Percentiles rank a stretch among this genome's conserved stretches.
Evolutionary conservation across 2,113 vertebrate species (phyloP).

Genomic region (Phodopus roborovskii): DNA sequence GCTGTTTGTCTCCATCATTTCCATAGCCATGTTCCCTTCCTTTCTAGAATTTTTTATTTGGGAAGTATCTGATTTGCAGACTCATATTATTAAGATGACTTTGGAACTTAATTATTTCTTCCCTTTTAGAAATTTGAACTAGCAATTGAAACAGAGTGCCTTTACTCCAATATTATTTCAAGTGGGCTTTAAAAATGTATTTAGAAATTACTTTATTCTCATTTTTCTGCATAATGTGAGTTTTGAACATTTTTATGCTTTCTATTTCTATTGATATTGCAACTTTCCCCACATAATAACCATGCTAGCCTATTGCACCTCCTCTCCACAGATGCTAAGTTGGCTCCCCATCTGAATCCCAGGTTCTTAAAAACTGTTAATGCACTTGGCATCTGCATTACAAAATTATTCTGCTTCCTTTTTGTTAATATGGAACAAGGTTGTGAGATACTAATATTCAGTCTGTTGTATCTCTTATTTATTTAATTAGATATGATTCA

Average conservation of each 20-base stretch:
- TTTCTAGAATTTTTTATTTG: not conserved
- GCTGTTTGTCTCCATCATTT: not conserved
- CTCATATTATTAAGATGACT: not conserved
- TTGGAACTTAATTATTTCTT: not conserved
- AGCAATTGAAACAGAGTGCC: not conserved
- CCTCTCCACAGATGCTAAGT: conserved; percentile 65
- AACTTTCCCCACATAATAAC: conserved; percentile 65
- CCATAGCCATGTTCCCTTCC: not conserved
- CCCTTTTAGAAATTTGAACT: conserved; percentile 12
- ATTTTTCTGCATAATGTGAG: conserved; percentile 24
- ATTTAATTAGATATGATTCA: conserved; percentile 62
- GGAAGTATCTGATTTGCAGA: not conserved
- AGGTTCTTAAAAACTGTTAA: conserved; percentile 66
- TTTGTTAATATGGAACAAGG: conserved; percentile 73
- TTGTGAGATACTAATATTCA: conserved; percentile 74
- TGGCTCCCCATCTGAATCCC: conserved; percentile 39
- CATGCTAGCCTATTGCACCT: conserved; percentile 68
- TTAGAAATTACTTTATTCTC: conserved; percentile 58
- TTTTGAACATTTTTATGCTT: conserved; percentile 62
- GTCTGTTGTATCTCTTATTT: not conserved
- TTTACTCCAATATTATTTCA: conserved; percentile 44
- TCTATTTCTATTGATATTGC: conserved; percentile 71
- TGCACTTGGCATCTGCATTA: conserved; percentile 55
- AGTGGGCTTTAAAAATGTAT: conserved; percentile 10
- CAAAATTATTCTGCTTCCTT: conserved; percentile 63